Conservation (phyloP, 2,113 vertebrate species). For the Phycodurus eques region DNA sequence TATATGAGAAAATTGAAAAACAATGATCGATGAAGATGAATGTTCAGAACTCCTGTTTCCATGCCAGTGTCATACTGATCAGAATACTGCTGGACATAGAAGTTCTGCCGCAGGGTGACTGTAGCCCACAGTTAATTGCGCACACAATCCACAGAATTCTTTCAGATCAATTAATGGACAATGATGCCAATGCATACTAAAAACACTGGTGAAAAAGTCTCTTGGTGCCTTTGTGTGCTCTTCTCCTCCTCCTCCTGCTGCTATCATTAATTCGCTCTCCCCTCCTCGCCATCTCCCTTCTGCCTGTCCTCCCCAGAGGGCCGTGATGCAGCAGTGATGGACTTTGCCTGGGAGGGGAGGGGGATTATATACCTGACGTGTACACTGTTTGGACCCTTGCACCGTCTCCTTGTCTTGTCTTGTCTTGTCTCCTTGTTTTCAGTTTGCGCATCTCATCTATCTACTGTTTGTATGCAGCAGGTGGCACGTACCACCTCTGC, state of each 20-base stretch:
- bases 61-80: neutral
- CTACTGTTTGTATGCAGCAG: slow-evolving; percentile 17
- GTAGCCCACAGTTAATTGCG: neutral
- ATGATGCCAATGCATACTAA: neutral
- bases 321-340: slow-evolving; percentile 55
- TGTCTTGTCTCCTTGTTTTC: slow-evolving; percentile 24
- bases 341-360: slow-evolving; percentile 39
- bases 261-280: slow-evolving; percentile 45
- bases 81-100: neutral
- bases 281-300: slow-evolving; percentile 30
- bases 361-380: slow-evolving; percentile 41
- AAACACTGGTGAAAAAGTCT: slow-evolving; percentile 27
- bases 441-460: slow-evolving; percentile 15
- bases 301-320: slow-evolving; percentile 64
- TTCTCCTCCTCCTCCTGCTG: slow-evolving; percentile 17
- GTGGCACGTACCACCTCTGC: slow-evolving; percentile 43
- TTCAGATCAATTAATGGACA: neutral
- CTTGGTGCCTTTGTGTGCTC: slow-evolving; percentile 23
- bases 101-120: neutral
- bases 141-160: neutral
- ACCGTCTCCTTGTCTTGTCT: slow-evolving; percentile 17
- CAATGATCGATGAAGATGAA: too few relatives aligned
- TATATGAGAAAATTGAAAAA: too few relatives aligned
- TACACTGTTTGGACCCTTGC: slow-evolving; percentile 23
- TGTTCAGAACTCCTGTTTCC: neutral